Evolutionary conservation across 2,797 vertebrate species (phyloP).

Genomic region (Melanotaenia maccullochi): DNA sequence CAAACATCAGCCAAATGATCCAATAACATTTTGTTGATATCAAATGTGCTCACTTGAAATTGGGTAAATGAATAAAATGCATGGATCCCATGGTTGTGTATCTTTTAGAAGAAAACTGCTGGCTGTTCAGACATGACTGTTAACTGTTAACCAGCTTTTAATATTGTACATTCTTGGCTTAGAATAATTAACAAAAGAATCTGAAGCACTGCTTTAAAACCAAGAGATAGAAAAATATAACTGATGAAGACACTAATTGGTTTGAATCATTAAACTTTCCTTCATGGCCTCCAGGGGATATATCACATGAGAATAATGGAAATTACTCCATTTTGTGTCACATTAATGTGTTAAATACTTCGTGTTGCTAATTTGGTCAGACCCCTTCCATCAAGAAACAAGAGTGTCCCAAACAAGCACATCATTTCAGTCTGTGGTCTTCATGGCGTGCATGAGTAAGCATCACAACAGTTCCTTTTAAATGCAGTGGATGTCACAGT

Average conservation of each 20-base stretch:
- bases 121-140: neutral
- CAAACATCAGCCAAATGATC: conserved; percentile 29
- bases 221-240: neutral
- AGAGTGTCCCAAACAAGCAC: neutral
- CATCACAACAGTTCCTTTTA: neutral
- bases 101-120: too few relatives aligned
- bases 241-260: neutral
- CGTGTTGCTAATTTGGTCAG: neutral
- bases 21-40: conserved; percentile 3
- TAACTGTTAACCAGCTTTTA: neutral
- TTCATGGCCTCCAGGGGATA: neutral
- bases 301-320: neutral
- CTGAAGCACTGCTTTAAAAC: neutral
- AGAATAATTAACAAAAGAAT: neutral
- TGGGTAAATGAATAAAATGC: too few relatives aligned
- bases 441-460: neutral
- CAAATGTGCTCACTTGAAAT: neutral
- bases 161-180: neutral
- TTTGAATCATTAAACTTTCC: neutral
- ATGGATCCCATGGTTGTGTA: neutral
- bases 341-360: neutral
- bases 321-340: neutral
- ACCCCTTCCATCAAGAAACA: neutral
- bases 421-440: neutral
- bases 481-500: neutral